Base-by-base conservation (phyloP, 2,113 vertebrate species). In the Eulemur macaco region DNA sequence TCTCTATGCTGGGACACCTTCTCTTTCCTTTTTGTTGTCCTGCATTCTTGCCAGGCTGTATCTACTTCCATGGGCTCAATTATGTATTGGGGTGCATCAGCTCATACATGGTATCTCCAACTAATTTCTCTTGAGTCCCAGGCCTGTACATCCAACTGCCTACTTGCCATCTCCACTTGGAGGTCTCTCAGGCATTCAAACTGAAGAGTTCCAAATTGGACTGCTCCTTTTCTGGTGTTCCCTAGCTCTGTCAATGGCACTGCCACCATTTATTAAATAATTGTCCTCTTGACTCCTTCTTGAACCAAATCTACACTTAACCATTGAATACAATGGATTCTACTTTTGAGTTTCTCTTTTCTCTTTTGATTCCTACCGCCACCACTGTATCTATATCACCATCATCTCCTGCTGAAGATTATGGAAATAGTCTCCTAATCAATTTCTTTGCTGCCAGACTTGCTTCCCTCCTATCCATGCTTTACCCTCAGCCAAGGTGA, bases 271-370 rank as follows among this genome's bases (percentile, higher is more conserved):
- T 74, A 56, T 56, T 56, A 56, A 56, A 56, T 21, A 58, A 81
- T 15, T 95, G 74, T 74, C 37, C 68, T 86, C 50, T 76, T 63
- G 23, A 81, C 29, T 71, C 50, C 29, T 71, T 86, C 80, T n/a
- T 88, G 76, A 88, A n/a, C 27, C 17, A 63, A 91, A 94, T 94
- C 34, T 66, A 45, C 5, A 60, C 37, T 37, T 45, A 78, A 85
- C 80, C n/a, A 92, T 68, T 69, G 85, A 68, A 85, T 66, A 63
- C n/a, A 66, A 60, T 77, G 13, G 42, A 56, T 63, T 68, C 80
- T 69, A 87, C 76, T 77, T 82, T 47, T 76, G 12, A 84, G n/a
- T 66, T 78, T 92, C 58, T 96, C 54, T 88, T 76, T 31, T 69
- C 47, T 69, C 31, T 89, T 88, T 88, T 4, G 1, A 37, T 88